phyloP scores from a whole-genome alignment of 2,113 vertebrate species.

The Damaliscus lunatus region DNA sequence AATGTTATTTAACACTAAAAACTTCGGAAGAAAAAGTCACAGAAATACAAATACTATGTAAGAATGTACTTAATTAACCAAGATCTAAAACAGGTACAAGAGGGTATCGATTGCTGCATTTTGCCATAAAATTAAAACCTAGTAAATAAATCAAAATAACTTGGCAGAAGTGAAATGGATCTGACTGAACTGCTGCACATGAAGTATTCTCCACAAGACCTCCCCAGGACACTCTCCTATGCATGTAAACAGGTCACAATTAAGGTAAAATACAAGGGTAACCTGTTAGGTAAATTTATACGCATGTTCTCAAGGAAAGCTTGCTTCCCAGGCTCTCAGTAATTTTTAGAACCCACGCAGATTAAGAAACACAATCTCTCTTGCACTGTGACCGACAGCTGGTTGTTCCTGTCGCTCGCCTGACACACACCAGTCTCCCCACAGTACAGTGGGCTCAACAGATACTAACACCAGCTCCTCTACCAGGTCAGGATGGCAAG shows the following conservation, averaged over 20 bases:
- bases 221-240: no score
- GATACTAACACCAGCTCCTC: not conserved
- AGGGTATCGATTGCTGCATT: not conserved
- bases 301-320: not conserved
- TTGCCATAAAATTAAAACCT: not conserved
- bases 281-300: not conserved
- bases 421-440: not conserved
- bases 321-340: not conserved
- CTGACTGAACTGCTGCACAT: not conserved
- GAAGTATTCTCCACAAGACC: not conserved
- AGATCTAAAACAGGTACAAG: not conserved
- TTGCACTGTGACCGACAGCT: not conserved
- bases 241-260: not conserved
- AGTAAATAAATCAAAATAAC: not conserved
- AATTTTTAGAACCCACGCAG: not conserved
- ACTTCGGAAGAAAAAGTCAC: not conserved
- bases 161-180: not conserved
- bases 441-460: not conserved
- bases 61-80: not conserved
- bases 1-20: not conserved
- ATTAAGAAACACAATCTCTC: not conserved
- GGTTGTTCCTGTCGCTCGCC: not conserved
- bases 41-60: not conserved
- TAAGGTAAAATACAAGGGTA: not conserved
- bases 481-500: not conserved